Base-by-base conservation (phyloP, 2,888 invertebrate genomes). In the Andrena hattorfiana region DNA sequence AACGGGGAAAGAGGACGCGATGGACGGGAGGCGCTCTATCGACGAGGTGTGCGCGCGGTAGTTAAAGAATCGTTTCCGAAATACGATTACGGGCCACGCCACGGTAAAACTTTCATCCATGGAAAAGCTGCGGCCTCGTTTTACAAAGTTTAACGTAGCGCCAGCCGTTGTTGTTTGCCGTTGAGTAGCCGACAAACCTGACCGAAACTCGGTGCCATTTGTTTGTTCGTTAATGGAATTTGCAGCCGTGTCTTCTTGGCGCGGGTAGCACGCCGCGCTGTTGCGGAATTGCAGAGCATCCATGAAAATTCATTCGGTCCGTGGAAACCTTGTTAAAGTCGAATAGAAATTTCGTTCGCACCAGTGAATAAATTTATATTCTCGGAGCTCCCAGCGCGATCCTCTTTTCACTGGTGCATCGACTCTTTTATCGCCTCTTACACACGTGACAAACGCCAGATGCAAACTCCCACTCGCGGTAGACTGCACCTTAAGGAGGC, bases 171-270 rank as follows among this genome's bases (percentile, higher is more conserved):
- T 42, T 42, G 42, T 16, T 42, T 42, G 42, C 42, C 42, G 42
- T 42, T 42, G 42, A 42, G 42, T 42, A 42, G 42, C 42, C 42
- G 1, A 16, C 16, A 16, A 13, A 42, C 42, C 42, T 42, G 8
- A 8, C 51, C n/a, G 51, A 51, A 62, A 62, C 49, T 35, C n/a
- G 20, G 13, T 4, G 1, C 51, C 42, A 56, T 77, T 49, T 71
- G 42, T 71, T 75, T 75, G 49, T 13, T 30, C 48, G 32, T 60
- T 75, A 69, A 75, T 69, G 26, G 68, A 74, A 68, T 70, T 42
- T 16, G 16, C 42, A 42, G 5, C 42, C 16, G 42, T 13, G 42
- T 1, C 42, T 42, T 56, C 54, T 63, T 63, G 16, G 4, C n/a
- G n/a, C 32, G 42, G 20, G 32, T 5, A 42, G 4, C 42, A 0